Evolutionary conservation across 2,888 invertebrate species (phyloP).

Genomic region (Acrobeloides nanus): DNA sequence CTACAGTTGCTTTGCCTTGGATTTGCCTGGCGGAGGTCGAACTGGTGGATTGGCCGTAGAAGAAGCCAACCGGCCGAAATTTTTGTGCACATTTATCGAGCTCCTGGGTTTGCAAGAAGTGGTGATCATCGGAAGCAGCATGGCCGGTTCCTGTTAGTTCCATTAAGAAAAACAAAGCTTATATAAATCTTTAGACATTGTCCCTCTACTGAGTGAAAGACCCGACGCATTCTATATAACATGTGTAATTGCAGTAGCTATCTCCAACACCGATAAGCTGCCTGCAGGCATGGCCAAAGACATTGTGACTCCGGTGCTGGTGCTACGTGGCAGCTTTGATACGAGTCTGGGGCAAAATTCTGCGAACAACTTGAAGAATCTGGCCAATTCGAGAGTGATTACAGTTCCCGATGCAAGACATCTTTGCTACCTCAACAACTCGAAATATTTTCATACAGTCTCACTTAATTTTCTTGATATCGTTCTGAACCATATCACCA

Average conservation of each 20-base stretch:
- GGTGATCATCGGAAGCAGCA: slow-evolving; percentile 13
- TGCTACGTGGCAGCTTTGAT: slow-evolving; percentile 12
- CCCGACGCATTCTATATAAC: slow-evolving; percentile 9
- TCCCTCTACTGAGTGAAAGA: slow-evolving; percentile 11
- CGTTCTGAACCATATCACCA: too few species aligned
- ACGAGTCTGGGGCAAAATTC: slow-evolving; percentile 18
- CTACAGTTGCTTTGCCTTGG: slow-evolving; percentile 16
- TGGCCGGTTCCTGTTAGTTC: slow-evolving; percentile 20
- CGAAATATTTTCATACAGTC: too few species aligned
- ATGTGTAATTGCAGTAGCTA: slow-evolving; percentile 13
- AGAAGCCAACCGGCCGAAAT: slow-evolving; percentile 10
- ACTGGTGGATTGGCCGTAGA: slow-evolving; percentile 14
- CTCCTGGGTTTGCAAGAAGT: slow-evolving; percentile 6
- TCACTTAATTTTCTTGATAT: too few species aligned
- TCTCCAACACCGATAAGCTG: slow-evolving; percentile 17
- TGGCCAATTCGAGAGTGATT: too few species aligned
- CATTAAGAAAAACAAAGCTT: too few species aligned
- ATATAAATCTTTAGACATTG: too few species aligned
- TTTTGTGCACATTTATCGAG: slow-evolving; percentile 12
- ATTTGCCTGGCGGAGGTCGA: slow-evolving; percentile 16
- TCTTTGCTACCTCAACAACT: too few species aligned
- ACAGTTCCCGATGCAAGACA: too few species aligned
- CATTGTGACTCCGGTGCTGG: slow-evolving; percentile 13
- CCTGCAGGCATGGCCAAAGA: slow-evolving; percentile 6
- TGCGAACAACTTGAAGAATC: slow-evolving; percentile 16